These are phyloP conservation scores for Ectobius pallidus DNA, from an alignment of 2,888 invertebrate genomes.

Conservation along the genomic window DNA sequence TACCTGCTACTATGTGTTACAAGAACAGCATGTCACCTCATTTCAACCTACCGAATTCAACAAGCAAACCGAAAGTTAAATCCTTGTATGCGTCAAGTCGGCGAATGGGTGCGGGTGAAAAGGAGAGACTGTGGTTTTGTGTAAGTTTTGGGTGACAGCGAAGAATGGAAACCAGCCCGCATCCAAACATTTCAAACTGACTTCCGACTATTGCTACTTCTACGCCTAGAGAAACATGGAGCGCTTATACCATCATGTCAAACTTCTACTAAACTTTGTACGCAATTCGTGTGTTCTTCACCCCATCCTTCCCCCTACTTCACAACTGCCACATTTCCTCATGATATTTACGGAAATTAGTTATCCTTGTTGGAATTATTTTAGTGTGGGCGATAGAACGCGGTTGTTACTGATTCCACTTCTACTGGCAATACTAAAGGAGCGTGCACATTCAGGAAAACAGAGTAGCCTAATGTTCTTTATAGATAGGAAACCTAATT, in stretches of 20 bases:
- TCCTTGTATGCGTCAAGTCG: neutral
- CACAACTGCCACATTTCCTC: neutral
- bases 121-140: too few species aligned
- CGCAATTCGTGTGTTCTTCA: neutral
- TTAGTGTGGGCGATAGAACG: too few species aligned
- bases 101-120: neutral
- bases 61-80: neutral
- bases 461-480: too few species aligned
- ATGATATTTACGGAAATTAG: neutral
- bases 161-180: neutral
- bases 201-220: neutral
- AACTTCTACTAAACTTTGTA: neutral
- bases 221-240: neutral
- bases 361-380: neutral
- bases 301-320: too few species aligned
- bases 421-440: too few species aligned
- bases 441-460: too few species aligned
- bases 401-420: too few species aligned
- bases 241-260: neutral
- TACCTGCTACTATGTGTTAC: too few species aligned
- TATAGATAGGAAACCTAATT: too few species aligned
- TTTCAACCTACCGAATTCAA: neutral
- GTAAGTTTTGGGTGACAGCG: neutral
- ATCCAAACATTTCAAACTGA: slow-evolving; percentile 4
- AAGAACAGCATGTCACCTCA: too few species aligned